Evolutionary conservation across 2,113 vertebrate genomes (phyloP).

Genomic region (Cryptomyrus ogoouensis): DNA sequence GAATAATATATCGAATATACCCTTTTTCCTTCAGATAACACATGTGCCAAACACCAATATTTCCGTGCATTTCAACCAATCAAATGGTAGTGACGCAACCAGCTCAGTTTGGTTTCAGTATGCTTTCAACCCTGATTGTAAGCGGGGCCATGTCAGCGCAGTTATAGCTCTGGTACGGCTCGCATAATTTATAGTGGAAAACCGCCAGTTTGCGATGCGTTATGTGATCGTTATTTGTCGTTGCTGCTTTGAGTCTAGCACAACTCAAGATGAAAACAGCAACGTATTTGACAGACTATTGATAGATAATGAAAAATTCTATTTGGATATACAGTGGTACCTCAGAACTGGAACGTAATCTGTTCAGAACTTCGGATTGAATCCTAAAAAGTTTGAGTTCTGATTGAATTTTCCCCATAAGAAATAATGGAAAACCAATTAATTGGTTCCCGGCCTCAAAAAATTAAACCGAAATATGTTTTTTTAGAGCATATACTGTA

Average conservation of each 20-base stretch:
- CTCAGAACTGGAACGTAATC: too few species aligned
- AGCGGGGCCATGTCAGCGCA: background rate
- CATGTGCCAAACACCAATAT: background rate
- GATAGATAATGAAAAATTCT: background rate
- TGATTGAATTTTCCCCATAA: too few species aligned
- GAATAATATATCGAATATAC: background rate
- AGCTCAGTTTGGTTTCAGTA: background rate
- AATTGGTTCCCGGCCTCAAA: too few species aligned
- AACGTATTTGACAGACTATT: background rate
- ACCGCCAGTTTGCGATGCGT: background rate
- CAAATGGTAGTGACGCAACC: background rate
- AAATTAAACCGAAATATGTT: too few species aligned
- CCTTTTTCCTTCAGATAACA: background rate
- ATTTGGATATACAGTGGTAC: background rate
- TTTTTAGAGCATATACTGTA: too few species aligned
- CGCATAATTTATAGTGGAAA: background rate
- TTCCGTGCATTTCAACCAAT: background rate
- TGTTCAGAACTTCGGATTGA: too few species aligned
- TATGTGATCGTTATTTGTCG: background rate
- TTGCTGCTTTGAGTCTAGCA: background rate
- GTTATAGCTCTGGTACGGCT: background rate
- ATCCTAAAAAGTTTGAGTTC: too few species aligned
- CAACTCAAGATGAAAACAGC: background rate
- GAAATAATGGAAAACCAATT: too few species aligned
- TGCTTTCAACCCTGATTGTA: background rate